Base-by-base conservation (phyloP, 2,888 invertebrate genomes). In the Stenichneumon culpator region DNA sequence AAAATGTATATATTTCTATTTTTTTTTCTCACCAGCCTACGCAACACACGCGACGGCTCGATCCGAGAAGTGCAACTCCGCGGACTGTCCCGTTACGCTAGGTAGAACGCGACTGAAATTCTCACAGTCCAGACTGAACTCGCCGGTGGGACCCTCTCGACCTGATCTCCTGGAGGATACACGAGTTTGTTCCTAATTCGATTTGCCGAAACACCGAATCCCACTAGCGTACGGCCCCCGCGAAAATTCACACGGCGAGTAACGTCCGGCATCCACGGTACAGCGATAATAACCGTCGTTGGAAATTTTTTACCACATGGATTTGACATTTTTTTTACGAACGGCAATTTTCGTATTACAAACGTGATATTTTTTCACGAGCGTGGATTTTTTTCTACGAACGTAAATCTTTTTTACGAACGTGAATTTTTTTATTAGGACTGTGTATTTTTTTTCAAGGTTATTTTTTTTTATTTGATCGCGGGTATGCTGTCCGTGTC, bases 151-250 rank as follows among this genome's bases (percentile, higher is more conserved):
- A 44, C 36, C 19, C 14, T 44, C 60, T 1, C 16, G 32, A 25
- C 47, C 57, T 47, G 6, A 2, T n/a, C 36, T 7, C 47, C 74
- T 47, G 44, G 47, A 16, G 16, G n/a, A 28, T 69, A 47, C 73
- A 28, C 25, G 50, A 28, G 50, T 22, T 78, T 78, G 72, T 84
- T 73, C 11, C 6, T 78, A 84, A 84, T 77, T 78, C 44, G 52
- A 84, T 84, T 84, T 69, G 9, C 11, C 22, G 32, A 73, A 81
- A 84, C 84, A 84, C 60, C 32, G 78, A 81, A 84, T 72, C 47
- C 84, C 78, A 77, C 84, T 81, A 78, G 57, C 63, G 16, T n/a
- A 52, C 7, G 52, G n/a, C 28, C 19, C 3, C 36, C n/a, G 25
- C 7, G 22, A 32, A 73, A 82, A 57, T 78, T 44, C 47, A 9